Evolutionary conservation across 2,797 vertebrate species (phyloP), one percentile per base, ranked within the genome.

Genomic region (Strix occidentalis): DNA sequence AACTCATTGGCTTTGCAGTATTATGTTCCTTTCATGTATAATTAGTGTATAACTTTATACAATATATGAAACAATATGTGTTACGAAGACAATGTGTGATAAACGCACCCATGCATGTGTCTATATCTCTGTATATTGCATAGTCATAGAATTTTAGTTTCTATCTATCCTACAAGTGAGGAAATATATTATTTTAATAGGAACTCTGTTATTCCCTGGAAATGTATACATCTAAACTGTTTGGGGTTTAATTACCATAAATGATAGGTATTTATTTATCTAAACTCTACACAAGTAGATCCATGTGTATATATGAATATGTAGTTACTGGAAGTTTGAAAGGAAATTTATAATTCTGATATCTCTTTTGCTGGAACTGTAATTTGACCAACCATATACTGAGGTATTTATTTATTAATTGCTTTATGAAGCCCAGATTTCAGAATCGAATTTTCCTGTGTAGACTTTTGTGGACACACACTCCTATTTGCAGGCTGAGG

Each of bases 391-490:
- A 37, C 3, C 3, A 13, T 75, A 51, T 25, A 16, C 6, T 46
- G 41, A 63, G 68, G 16, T 28, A 60, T 92, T 79, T 60, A 56
- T 83, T 77, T 93, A 68, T 78, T 71, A 60, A 56, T 76, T 65
- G 11, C 19, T 58, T 76, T 86, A 72, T 86, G 46, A 75, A 35
- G 21, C 15, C 26, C 61, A 84, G 37, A 65, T 58, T 86, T 88
- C 3, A 4, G 74, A 86, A 76, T 1, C 31, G 26, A 35, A 4
- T 69, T 91, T 94, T 91, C 21, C 43, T 61, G 5, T 63, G 76
- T 51, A 60, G 43, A 51, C 4, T 63, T n/a, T 70, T 65, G 19
- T 56, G 31, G 33, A 77, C 41, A 54, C 46, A 58, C 0, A 0
- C 23, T 75, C 18, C 24, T 37, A 15, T 71, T 77, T 91, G 48